Base-by-base conservation (phyloP, 2,888 invertebrate species). In the Tanaodytes sp. region DNA sequence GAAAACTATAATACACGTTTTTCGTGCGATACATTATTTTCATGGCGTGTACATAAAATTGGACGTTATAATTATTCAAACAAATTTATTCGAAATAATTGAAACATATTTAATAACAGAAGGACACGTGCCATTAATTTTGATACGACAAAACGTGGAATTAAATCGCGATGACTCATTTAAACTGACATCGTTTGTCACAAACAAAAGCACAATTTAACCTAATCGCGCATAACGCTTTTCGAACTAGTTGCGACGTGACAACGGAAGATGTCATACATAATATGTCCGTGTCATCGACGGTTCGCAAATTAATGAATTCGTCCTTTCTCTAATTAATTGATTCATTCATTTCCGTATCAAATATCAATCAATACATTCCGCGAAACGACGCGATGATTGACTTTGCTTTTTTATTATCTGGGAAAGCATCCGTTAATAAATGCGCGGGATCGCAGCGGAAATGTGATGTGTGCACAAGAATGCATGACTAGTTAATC, bases 241-340 rank as follows among this genome's bases (percentile, higher is more conserved):
- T 27, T 37, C 36, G 18, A 51, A 33, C 23, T 51, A 27, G 36
- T 57, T 51, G 27, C 19, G 55, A 57, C 51, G 30, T 57, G 16
- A 18, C 23, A 12, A 23, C 39, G 20, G 39, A 57, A 43, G 45
- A 20, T 39, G 48, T 45, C 49, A 45, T 39, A 45, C 39, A 49
- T 51, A 51, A 55, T 46, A 27, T 19, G 31, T 40, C 15, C 46
- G 14, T 40, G 43, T 6, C 23, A 31, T 46, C 30, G 39, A 46
- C 27, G 18, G n/a, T 52, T 39, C 20, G 12, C 14, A 40, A 46
- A 58, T 52, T 65, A 52, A 58, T 52, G 37, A 65, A 65, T 52
- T 30, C 19, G 18, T 18, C 20, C 36, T 48, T 59, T 43, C 42
- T 54, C 36, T 39, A 40, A 54, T 46, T 59, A 66, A 66, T 66